Percentiles rank a stretch among this genome's conserved stretches.
Conservation (phyloP, 1,140 invertebrate genomes). For the Acromyrmex heyeri region DNA sequence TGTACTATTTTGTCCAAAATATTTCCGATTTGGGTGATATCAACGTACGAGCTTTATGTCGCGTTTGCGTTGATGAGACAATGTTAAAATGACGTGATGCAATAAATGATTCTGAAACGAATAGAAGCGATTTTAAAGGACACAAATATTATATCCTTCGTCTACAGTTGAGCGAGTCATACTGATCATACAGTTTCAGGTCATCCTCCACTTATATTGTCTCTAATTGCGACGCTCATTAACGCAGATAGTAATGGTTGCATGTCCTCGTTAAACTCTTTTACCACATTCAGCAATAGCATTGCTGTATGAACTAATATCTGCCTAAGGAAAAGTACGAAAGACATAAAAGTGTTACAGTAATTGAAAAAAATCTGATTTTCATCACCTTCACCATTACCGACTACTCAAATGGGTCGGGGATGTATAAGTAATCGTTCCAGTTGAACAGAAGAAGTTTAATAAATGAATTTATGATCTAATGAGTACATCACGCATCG, state of each 20-base stretch:
- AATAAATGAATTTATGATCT: conserved; percentile 47
- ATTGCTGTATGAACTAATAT: not conserved
- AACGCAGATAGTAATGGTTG: conserved; percentile 3
- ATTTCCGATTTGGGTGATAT: conserved; percentile 17
- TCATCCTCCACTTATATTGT: conserved; percentile 57
- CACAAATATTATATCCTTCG: not conserved
- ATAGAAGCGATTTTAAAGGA: conserved; percentile 16
- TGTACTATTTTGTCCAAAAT: not conserved
- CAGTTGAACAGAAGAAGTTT: not conserved
- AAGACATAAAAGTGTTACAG: not conserved
- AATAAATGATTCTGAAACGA: not conserved
- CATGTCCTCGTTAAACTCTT: conserved; percentile 58
- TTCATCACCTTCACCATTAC: not conserved
- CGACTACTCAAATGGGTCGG: not conserved
- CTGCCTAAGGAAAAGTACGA: not conserved
- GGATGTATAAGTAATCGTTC: not conserved
- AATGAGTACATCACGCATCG: conserved; percentile 30
- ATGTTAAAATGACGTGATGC: not conserved
- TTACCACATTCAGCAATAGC: not conserved
- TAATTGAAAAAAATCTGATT: not conserved
- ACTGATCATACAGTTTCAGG: conserved; percentile 45
- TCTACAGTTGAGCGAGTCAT: not conserved
- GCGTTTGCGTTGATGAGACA: not conserved
- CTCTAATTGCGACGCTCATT: conserved; percentile 69
- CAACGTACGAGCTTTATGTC: not conserved